Evolutionary conservation across 2,797 vertebrate species (phyloP).

Genomic region (Clarias pachynema): DNA sequence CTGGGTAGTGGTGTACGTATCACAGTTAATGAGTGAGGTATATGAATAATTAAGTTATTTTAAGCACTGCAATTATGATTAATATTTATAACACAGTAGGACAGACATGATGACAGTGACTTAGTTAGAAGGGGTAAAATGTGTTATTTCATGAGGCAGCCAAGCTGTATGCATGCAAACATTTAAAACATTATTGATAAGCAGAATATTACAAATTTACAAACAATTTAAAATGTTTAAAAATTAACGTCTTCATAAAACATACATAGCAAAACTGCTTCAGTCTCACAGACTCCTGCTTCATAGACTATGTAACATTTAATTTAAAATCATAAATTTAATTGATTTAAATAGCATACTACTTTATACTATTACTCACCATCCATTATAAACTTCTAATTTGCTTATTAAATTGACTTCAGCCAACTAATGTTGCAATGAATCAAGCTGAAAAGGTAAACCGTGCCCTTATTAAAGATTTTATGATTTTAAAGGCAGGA

Average conservation of each 20-base stretch:
- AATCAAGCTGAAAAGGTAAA: neutral
- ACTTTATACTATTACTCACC: slow-evolving; percentile 22
- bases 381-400: slow-evolving; percentile 4
- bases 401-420: slow-evolving; percentile 8
- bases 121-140: slow-evolving; percentile 1
- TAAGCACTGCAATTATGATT: slow-evolving; percentile 20
- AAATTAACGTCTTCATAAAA: slow-evolving; percentile 81
- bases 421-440: neutral
- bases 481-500: neutral
- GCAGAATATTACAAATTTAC: slow-evolving; percentile 67
- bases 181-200: slow-evolving; percentile 76
- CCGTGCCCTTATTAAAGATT: neutral
- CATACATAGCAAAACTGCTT: slow-evolving; percentile 71
- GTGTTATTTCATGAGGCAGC: neutral
- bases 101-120: neutral
- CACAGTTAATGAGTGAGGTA: slow-evolving; percentile 7
- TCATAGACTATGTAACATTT: slow-evolving; percentile 38
- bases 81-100: slow-evolving; percentile 6
- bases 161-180: slow-evolving; percentile 26
- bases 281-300: slow-evolving; percentile 22
- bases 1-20: slow-evolving; percentile 27
- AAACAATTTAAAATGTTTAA: slow-evolving; percentile 47
- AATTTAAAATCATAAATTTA: slow-evolving; percentile 8
- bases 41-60: slow-evolving; percentile 35
- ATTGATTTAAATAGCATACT: slow-evolving; percentile 11